Conservation (phyloP, 2,113 vertebrate species). For the Brachyhypopomus gauderio region DNA sequence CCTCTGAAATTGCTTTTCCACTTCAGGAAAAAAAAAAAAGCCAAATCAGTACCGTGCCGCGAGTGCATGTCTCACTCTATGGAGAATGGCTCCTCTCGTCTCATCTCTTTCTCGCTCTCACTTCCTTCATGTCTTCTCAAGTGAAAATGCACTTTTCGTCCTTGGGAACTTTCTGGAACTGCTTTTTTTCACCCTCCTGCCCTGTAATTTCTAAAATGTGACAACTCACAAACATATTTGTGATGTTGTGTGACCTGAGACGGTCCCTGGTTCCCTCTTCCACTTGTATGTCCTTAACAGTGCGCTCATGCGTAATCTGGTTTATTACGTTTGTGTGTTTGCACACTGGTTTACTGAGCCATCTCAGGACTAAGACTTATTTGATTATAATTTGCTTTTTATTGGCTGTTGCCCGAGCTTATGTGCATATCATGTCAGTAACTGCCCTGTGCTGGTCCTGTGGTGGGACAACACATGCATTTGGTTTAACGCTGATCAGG, state of each 20-base stretch:
- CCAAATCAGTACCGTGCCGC: constrained; percentile 48
- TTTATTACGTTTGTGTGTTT: constrained; percentile 3
- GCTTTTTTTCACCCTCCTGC: neutral
- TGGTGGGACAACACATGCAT: neutral
- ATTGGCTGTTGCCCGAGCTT: constrained; percentile 26
- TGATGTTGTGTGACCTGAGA: constrained; percentile 35
- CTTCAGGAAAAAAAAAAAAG: constrained; percentile 52
- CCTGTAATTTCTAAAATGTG: neutral
- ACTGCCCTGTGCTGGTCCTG: neutral
- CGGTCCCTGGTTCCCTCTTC: neutral
- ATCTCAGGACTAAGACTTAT: constrained; percentile 50
- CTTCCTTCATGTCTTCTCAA: constrained; percentile 40
- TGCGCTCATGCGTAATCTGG: neutral
- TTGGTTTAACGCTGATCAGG: neutral
- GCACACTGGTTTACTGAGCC: constrained; percentile 64
- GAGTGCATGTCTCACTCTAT: constrained; percentile 71
- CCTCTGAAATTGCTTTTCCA: constrained; percentile 57
- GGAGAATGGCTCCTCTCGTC: constrained; percentile 52
- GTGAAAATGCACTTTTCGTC: neutral
- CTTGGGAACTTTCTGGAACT: constrained; percentile 20
- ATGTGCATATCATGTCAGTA: constrained; percentile 21
- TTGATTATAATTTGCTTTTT: constrained; percentile 38
- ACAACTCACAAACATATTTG: neutral
- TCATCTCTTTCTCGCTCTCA: constrained; percentile 53
- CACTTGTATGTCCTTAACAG: constrained; percentile 45